Evolutionary conservation across 2,888 invertebrate species (phyloP), one percentile per base, ranked within the genome.

Genomic region (Drosophila prostipennis): DNA sequence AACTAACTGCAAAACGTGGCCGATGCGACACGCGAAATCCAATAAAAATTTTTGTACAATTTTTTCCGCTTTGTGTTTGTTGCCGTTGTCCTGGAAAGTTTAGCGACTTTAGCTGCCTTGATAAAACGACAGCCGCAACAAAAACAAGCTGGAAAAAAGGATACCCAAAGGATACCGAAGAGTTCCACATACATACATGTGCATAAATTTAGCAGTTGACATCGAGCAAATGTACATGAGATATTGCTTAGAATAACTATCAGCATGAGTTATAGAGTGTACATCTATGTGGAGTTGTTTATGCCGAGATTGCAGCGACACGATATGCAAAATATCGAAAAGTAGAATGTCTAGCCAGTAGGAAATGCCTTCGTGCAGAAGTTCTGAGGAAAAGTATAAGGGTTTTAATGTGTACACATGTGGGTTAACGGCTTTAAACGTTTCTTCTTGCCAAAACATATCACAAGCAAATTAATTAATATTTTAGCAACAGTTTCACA

Each of bases 21-120:
- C 72, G 75, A 85, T 78, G 80, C 80, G 78, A 85, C 83, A 85
- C 84, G 84, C 81, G 80, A 81, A 81, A 81, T 77, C 84, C 80
- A 83, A 86, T 86, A 81, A 74, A 67, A 79, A 80, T 58, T 71
- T 37, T 54, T 48, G 40, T 64, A 34, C 42, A 29, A 58, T 69
- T 70, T 61, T 61, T 63, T 29, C 61, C 42, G 13, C 37, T 52
- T 10, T 23, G 43, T 46, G 32, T 59, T 49, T 34, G 46, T 36
- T 57, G 59, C 59, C 26, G 37, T 59, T 37, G 45, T 57, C 68
- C 74, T 67, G 60, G 74, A 82, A 78, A 85, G 73, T 79, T 76
- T 79, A 78, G 78, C 74, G 83, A 85, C 76, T 81, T 78, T 75
- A 68, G 67, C 63, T 55, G 67, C 70, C 63, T 64, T 69, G 71